These are phyloP conservation scores for Telmatochromis sp. DNA, from an alignment of 2,113 vertebrate genomes.

Conservation along the genomic window DNA sequence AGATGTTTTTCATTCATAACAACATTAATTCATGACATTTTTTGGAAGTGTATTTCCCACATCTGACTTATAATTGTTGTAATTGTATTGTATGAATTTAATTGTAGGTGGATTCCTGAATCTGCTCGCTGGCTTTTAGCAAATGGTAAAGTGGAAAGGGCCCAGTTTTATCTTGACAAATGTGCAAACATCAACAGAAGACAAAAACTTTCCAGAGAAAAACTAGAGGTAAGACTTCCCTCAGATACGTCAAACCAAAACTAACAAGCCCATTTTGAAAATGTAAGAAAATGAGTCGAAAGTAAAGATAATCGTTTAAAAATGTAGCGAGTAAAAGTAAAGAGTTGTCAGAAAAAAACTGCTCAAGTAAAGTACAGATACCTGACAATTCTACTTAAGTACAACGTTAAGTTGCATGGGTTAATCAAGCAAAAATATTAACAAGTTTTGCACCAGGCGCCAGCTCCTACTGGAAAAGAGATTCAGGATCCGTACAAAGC, in stretches of 20 bases:
- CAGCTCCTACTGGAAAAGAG: background rate
- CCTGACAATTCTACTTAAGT: background rate
- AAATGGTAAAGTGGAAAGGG: conserved; percentile 69
- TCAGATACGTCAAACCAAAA: background rate
- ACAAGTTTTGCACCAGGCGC: rapidly evolving
- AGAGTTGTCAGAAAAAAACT: background rate
- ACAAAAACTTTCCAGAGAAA: conserved; percentile 44
- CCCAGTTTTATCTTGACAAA: conserved; percentile 72
- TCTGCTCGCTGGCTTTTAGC: conserved; percentile 85
- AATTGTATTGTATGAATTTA: background rate
- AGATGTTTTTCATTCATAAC: background rate
- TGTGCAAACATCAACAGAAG: conserved; percentile 75
- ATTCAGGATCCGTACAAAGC: background rate
- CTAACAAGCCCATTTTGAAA: background rate
- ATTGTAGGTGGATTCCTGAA: conserved; percentile 83
- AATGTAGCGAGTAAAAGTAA: background rate
- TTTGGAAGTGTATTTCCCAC: background rate
- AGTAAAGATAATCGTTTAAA: rapidly evolving
- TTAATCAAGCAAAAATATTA: no score
- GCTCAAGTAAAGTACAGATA: background rate
- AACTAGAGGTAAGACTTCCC: conserved; percentile 60
- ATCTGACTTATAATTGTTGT: background rate
- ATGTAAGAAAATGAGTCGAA: background rate
- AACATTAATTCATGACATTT: background rate
- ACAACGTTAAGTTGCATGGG: background rate